A percentile compares a stretch with the other conserved stretches of the same genome.
Conservation (phyloP, 2,888 invertebrate species). For the Phyllotreta striolata region DNA sequence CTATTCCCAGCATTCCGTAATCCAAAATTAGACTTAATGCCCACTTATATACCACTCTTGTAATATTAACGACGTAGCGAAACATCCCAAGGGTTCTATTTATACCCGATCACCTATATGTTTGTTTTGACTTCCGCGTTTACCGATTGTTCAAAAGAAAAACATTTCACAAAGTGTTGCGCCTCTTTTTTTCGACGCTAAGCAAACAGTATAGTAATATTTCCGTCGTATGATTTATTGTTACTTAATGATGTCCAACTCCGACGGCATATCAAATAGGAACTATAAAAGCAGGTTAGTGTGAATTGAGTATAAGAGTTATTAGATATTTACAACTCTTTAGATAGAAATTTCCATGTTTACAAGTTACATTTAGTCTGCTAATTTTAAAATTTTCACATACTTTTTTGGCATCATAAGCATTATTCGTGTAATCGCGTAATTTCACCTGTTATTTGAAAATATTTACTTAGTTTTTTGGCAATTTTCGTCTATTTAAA, state of each 20-base stretch:
- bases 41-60: background rate
- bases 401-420: too few species aligned
- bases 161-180: conserved; percentile 2
- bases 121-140: conserved; percentile 7
- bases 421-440: too few species aligned
- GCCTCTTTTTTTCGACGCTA: background rate
- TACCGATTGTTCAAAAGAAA: background rate
- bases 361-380: too few species aligned
- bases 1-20: too few species aligned
- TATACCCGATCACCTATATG: conserved; percentile 5
- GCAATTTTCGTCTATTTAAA: too few species aligned
- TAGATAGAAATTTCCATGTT: too few species aligned
- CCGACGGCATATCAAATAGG: background rate
- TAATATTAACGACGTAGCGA: background rate
- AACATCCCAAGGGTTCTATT: conserved; percentile 3
- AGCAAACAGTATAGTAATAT: background rate
- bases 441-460: too few species aligned
- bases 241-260: background rate
- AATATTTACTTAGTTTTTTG: too few species aligned
- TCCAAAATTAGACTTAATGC: too few species aligned
- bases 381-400: too few species aligned
- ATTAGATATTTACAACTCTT: too few species aligned
- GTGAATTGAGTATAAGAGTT: too few species aligned
- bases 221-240: conserved; percentile 2
- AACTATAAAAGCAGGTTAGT: background rate